phyloP scores from a whole-genome alignment of 1,140 invertebrate species.

The Lepidurus couesii region DNA sequence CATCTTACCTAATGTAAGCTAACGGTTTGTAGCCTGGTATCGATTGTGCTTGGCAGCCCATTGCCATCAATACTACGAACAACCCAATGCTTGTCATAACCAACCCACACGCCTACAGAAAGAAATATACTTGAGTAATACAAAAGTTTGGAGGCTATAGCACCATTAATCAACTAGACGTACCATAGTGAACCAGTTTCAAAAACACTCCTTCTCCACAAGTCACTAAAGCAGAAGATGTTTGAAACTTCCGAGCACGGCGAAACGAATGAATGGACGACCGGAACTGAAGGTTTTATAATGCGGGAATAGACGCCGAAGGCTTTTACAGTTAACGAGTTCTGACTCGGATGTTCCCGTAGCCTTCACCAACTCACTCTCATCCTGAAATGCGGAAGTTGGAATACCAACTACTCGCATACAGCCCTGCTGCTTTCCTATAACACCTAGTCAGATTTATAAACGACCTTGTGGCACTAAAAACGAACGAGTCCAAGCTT shows the following conservation, averaged over 20 bases:
- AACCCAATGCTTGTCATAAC: not conserved
- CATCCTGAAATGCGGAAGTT: not conserved
- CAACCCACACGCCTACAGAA: too few relatives aligned
- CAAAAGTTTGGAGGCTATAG: too few relatives aligned
- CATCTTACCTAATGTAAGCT: not conserved
- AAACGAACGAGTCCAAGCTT: not conserved
- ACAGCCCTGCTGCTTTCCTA: too few relatives aligned
- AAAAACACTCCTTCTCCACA: not conserved
- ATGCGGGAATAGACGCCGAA: not conserved
- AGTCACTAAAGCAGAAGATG: not conserved
- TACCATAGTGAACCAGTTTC: not conserved
- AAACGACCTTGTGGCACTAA: not conserved
- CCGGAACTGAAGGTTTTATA: not conserved
- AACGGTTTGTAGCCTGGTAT: slow-evolving; percentile 11
- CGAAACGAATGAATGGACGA: not conserved
- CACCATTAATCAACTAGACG: too few relatives aligned
- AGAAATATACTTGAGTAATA: too few relatives aligned
- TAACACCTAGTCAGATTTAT: too few relatives aligned
- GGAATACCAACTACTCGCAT: too few relatives aligned
- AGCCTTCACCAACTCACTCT: not conserved
- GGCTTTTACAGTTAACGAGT: not conserved
- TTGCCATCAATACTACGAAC: not conserved
- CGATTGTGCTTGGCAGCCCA: not conserved
- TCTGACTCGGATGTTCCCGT: slow-evolving; percentile 3
- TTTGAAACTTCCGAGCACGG: not conserved